These are phyloP conservation scores for Chamaea fasciata DNA, from an alignment of 2,113 vertebrate species.

Conservation along the genomic window DNA sequence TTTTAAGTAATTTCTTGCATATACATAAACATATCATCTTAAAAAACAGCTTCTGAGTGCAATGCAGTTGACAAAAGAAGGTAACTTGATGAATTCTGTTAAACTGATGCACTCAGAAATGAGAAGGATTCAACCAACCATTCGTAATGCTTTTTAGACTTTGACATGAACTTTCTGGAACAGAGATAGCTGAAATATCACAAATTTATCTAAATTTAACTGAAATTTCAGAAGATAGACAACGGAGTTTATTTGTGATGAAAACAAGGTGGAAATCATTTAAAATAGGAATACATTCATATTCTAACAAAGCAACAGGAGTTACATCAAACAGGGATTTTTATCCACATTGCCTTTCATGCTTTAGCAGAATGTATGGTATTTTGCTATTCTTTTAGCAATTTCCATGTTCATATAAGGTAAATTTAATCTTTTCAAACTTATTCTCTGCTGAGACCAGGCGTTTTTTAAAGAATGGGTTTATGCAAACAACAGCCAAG, in stretches of 20 bases:
- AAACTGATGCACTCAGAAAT: not conserved
- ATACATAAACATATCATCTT: not conserved
- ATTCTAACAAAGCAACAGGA: not conserved
- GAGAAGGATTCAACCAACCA: not conserved
- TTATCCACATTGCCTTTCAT: not conserved
- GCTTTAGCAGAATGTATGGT: not conserved
- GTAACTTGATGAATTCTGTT: not conserved
- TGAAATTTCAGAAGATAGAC: not conserved
- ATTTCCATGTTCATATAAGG: not conserved
- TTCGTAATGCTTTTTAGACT: not conserved
- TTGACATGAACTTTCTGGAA: not conserved
- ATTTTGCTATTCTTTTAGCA: not conserved
- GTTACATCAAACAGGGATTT: not conserved
- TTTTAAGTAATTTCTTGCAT: not conserved
- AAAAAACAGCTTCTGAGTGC: not conserved
- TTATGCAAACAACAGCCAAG: not conserved
- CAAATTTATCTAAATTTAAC: not conserved
- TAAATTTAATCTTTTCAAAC: not conserved
- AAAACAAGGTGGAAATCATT: not conserved
- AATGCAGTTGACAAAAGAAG: not conserved
- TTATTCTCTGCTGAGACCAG: not conserved
- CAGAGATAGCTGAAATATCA: not conserved
- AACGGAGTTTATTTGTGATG: not conserved
- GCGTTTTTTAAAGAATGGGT: not conserved
- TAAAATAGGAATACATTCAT: not conserved